Percentiles rank a stretch among this genome's conserved stretches.
phyloP scores from a whole-genome alignment of 2,888 invertebrate species.

The Brenthis ino region DNA sequence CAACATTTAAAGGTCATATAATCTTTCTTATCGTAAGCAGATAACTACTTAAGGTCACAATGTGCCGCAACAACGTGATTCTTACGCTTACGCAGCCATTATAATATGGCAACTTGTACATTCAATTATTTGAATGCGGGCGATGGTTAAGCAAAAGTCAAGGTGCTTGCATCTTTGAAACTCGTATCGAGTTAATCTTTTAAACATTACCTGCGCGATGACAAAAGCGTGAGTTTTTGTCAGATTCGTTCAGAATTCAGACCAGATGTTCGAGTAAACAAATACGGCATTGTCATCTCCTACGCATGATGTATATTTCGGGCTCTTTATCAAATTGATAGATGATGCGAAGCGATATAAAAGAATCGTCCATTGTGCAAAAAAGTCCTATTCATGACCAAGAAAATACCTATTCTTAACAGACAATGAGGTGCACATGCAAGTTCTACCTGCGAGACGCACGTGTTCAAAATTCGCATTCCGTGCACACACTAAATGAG shows the following conservation, averaged over 20 bases:
- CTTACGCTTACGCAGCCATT: conserved; percentile 35
- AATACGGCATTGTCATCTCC: conserved; percentile 71
- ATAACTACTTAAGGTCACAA: conserved; percentile 73
- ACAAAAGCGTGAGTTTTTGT: conserved; percentile 67
- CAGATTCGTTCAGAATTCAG: conserved; percentile 47
- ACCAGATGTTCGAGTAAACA: conserved; percentile 78
- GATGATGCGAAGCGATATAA: conserved; percentile 61
- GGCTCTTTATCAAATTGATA: conserved; percentile 62
- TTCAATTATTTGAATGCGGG: conserved; percentile 18
- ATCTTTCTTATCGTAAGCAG: conserved; percentile 70
- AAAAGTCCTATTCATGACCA: conserved; percentile 60
- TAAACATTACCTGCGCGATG: conserved; percentile 67
- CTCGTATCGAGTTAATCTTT: conserved; percentile 78
- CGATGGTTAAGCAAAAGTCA: conserved; percentile 53
- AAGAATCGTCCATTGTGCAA: conserved; percentile 75
- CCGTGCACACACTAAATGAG: conserved; percentile 56
- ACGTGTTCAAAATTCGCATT: conserved; percentile 77
- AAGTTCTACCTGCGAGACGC: conserved; percentile 75
- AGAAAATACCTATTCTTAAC: conserved; percentile 68
- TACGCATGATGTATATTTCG: conserved; percentile 75
- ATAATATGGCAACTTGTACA: conserved; percentile 25
- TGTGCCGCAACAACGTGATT: conserved; percentile 61
- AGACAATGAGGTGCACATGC: conserved; percentile 77
- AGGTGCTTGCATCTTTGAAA: conserved; percentile 70
- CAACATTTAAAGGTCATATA: conserved; percentile 76